Evolutionary conservation across 2,888 invertebrate species (phyloP).

Genomic region (Andrena minutula): DNA sequence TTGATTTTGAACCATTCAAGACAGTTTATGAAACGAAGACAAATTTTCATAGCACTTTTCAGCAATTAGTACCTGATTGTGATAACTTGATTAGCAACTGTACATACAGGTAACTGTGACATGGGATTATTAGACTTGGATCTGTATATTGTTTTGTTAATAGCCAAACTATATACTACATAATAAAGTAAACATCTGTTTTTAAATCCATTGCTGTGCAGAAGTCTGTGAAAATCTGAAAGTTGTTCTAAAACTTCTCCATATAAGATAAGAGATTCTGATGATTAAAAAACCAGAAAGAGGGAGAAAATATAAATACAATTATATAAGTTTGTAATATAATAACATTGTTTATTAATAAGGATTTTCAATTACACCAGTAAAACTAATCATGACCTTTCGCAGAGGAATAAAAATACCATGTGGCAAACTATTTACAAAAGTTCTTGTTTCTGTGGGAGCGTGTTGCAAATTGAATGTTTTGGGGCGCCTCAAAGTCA

Average conservation of each 20-base stretch:
- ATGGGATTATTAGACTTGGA: background rate
- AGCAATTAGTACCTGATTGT: constrained; percentile 58
- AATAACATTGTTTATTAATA: background rate
- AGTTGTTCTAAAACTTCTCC: too few species aligned
- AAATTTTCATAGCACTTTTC: constrained; percentile 35
- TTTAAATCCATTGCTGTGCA: too few species aligned
- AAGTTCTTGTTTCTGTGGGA: constrained; percentile 53
- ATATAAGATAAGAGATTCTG: too few species aligned
- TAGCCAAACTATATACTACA: too few species aligned
- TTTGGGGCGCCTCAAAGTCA: constrained; percentile 12
- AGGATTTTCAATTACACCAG: background rate
- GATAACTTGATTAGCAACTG: constrained; percentile 56
- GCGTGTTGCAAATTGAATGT: constrained; percentile 63
- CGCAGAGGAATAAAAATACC: constrained; percentile 20
- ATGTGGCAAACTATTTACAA: constrained; percentile 53
- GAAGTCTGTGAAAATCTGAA: too few species aligned
- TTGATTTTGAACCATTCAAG: background rate
- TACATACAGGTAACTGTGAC: constrained; percentile 54
- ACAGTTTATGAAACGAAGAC: background rate
- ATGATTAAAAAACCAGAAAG: too few species aligned
- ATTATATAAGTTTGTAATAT: too few species aligned
- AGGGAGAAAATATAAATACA: too few species aligned
- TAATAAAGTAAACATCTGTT: too few species aligned
- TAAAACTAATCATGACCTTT: background rate
- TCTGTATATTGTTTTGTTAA: too few species aligned